These are phyloP conservation scores for Marmota flaviventris DNA, from an alignment of 2,113 vertebrate genomes.

Conservation along the genomic window DNA sequence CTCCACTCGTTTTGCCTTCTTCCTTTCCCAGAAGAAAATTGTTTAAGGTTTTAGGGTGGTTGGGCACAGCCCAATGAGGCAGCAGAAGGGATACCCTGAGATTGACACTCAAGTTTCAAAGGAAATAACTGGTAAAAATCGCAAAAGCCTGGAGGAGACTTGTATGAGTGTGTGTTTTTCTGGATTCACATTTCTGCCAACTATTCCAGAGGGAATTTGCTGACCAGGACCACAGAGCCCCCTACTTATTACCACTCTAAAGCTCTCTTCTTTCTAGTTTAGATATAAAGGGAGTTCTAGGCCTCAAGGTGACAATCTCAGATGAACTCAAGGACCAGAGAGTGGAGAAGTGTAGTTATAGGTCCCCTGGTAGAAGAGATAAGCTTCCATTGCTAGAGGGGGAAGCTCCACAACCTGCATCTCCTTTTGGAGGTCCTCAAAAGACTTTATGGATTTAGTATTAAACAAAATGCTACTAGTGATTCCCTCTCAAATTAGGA, in stretches of 20 bases:
- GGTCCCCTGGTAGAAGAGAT: neutral
- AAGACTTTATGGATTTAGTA: neutral
- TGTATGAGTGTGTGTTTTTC: accelerated
- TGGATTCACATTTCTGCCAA: neutral
- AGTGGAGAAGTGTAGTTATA: neutral
- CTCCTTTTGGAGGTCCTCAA: neutral
- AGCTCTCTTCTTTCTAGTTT: neutral
- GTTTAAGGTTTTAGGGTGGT: neutral
- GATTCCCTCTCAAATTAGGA: neutral
- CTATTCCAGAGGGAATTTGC: neutral
- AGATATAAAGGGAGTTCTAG: neutral
- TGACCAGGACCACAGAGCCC: neutral
- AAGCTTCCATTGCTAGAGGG: neutral
- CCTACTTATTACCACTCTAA: neutral
- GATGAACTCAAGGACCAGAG: neutral
- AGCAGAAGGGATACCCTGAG: neutral
- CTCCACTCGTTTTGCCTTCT: neutral
- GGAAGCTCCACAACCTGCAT: neutral
- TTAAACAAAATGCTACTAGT: neutral
- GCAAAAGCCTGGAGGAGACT: neutral
- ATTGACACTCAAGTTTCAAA: neutral
- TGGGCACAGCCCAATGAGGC: neutral
- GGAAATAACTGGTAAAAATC: neutral
- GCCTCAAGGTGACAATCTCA: neutral
- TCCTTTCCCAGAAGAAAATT: neutral